Conservation (phyloP, 2,797 vertebrate genomes). For the Takifugu rubripes region DNA sequence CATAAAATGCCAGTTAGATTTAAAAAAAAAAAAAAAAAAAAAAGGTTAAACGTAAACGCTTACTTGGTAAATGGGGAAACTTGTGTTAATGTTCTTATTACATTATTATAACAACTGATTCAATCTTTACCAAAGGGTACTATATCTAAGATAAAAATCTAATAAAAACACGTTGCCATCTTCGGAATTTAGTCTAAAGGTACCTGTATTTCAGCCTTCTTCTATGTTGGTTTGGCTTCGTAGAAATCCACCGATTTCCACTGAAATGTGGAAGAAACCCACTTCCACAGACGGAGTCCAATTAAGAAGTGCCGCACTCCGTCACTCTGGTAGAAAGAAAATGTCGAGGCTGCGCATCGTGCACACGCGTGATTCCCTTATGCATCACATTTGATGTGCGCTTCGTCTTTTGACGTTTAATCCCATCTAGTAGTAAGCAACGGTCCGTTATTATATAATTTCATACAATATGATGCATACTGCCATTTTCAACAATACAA, state of each 20-base stretch:
- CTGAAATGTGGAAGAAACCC: slow-evolving; percentile 9
- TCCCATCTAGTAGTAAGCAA: too few relatives aligned
- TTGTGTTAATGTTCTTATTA: too few relatives aligned
- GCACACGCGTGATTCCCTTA: slow-evolving; percentile 28
- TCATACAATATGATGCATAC: too few relatives aligned
- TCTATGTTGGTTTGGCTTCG: slow-evolving; percentile 3
- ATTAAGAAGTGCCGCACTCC: slow-evolving; percentile 38
- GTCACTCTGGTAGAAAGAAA: slow-evolving; percentile 20
- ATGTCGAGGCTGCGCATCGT: slow-evolving; percentile 6
- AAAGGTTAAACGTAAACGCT: too few relatives aligned
- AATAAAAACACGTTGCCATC: neutral
- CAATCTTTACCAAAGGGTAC: neutral
- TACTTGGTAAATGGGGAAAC: too few relatives aligned
- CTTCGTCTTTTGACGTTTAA: too few relatives aligned
- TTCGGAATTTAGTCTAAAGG: neutral
- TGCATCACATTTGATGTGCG: slow-evolving; percentile 10
- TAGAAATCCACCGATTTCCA: slow-evolving; percentile 30
- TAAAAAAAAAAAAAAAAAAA: too few relatives aligned
- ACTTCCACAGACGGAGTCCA: slow-evolving; percentile 30
- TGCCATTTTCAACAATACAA: too few relatives aligned
- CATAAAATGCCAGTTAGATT: neutral
- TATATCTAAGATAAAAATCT: neutral
- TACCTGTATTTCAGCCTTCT: slow-evolving; percentile 47
- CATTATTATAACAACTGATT: neutral
- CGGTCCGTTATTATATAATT: too few relatives aligned